Base-by-base conservation (phyloP, 37 sponge, comb jelly and placozoan genomes). In the Lycopodina hypogea region DNA sequence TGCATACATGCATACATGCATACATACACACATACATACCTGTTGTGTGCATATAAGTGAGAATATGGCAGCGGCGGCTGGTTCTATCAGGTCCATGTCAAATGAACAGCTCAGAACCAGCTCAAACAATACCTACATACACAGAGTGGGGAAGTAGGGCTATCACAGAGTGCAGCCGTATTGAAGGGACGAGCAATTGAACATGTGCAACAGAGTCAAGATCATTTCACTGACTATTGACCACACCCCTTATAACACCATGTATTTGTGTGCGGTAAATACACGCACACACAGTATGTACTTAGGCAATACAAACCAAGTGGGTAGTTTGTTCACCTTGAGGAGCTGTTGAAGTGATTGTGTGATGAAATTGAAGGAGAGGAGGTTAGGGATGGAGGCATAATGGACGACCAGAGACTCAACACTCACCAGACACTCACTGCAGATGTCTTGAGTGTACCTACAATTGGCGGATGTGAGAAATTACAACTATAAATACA, bases 271-370 rank as follows among this genome's bases (percentile, higher is more conserved):
- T n/a, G n/a, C n/a, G n/a, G n/a, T n/a, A n/a, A n/a, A n/a, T n/a
- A n/a, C n/a, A n/a, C n/a, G n/a, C n/a, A n/a, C n/a, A n/a, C n/a
- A n/a, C n/a, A n/a, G n/a, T n/a, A n/a, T n/a, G n/a, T n/a, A n/a
- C n/a, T n/a, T n/a, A n/a, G n/a, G n/a, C n/a, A n/a, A n/a, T n/a
- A n/a, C n/a, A n/a, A n/a, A n/a, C n/a, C n/a, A n/a, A n/a, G n/a
- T n/a, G n/a, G n/a, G n/a, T n/a, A n/a, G n/a, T 26, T 36, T 71
- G 51, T 15, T 8, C 53, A 77, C 85, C 85, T 78, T 77, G 3
- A 84, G n/a, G 53, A 77, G 77, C 53, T 84, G 85, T 28, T 84
- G 72, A 19, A 84, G 50, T 52, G 65, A 56, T 33, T 64, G 67
- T 67, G 75, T 68, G 38, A 77, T 53, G 11, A 53, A 35, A 2